Percentiles rank a stretch among this genome's conserved stretches.
Evolutionary conservation across 2,113 vertebrate species (phyloP).

Genomic region (Rhagologus leucostigma): DNA sequence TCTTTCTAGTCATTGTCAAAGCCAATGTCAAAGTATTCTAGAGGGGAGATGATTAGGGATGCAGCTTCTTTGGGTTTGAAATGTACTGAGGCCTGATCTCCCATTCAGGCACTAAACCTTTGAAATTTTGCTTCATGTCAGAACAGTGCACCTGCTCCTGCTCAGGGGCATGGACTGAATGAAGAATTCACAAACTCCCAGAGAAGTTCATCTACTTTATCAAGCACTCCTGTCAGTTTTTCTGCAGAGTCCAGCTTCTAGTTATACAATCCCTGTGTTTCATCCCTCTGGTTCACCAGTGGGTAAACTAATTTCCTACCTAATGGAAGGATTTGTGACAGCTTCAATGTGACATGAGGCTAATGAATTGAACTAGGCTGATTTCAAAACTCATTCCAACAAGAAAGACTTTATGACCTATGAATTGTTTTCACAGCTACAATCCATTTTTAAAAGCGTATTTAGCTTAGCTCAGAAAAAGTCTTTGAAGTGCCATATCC

Average conservation of each 20-base stretch:
- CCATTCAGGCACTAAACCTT: slow-evolving; percentile 20
- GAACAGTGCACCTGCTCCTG: slow-evolving; percentile 3
- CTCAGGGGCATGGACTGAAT: not conserved
- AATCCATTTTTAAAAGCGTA: not conserved
- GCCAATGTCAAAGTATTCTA: slow-evolving; percentile 16
- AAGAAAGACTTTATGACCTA: slow-evolving; percentile 10
- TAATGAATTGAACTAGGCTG: slow-evolving; percentile 42
- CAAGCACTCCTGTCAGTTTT: slow-evolving; percentile 23
- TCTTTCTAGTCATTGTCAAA: not conserved
- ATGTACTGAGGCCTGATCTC: not conserved
- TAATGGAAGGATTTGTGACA: slow-evolving; percentile 48
- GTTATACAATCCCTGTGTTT: slow-evolving; percentile 16
- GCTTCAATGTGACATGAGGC: slow-evolving; percentile 30
- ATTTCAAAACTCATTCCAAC: slow-evolving; percentile 48
- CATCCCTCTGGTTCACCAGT: not conserved
- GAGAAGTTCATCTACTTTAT: slow-evolving; percentile 17
- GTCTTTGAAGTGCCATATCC: not conserved
- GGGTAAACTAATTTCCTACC: slow-evolving; percentile 52
- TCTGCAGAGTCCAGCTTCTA: not conserved
- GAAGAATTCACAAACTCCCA: slow-evolving; percentile 22
- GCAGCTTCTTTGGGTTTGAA: not conserved
- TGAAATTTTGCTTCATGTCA: slow-evolving; percentile 53
- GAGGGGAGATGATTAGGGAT: not conserved
- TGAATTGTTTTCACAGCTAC: slow-evolving; percentile 6
- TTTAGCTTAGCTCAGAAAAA: slow-evolving; percentile 21